A percentile compares a stretch with the other conserved stretches of the same genome.
Conservation (phyloP, 2,113 vertebrate species). For the Anser cygnoides region DNA sequence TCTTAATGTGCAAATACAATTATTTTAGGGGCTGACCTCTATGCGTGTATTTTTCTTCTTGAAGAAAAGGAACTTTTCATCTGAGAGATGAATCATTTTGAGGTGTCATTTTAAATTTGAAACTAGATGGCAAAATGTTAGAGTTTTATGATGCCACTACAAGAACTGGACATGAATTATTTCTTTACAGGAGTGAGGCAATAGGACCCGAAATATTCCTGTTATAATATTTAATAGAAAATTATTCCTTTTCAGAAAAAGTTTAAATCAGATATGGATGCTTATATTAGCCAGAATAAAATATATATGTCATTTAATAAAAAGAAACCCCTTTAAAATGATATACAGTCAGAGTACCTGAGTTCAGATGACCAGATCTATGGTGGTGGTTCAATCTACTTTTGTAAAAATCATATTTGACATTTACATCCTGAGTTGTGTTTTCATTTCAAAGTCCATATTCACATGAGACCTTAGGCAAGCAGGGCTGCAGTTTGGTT, state of each 20-base stretch:
- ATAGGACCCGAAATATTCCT: background rate
- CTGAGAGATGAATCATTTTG: background rate
- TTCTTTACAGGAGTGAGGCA: background rate
- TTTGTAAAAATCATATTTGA: background rate
- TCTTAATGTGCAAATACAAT: background rate
- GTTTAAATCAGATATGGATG: background rate
- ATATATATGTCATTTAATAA: background rate
- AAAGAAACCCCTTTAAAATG: background rate
- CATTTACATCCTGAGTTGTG: fast-evolving
- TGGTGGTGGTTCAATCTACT: background rate
- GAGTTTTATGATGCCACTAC: background rate
- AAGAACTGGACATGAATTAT: background rate
- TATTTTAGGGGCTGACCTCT: background rate
- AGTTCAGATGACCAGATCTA: background rate
- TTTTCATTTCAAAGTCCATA: background rate
- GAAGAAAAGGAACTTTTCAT: background rate
- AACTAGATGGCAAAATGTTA: background rate
- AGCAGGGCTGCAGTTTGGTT: background rate
- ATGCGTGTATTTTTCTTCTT: background rate
- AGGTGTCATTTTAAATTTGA: background rate
- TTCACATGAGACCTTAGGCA: background rate
- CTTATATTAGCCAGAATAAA: background rate
- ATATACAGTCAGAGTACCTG: background rate
- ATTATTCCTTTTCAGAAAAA: background rate
- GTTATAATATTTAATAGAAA: background rate